Percentiles rank a stretch among this genome's conserved stretches.
Evolutionary conservation across 2,888 invertebrate species (phyloP).

Genomic region (Tricholauxania praeusta): DNA sequence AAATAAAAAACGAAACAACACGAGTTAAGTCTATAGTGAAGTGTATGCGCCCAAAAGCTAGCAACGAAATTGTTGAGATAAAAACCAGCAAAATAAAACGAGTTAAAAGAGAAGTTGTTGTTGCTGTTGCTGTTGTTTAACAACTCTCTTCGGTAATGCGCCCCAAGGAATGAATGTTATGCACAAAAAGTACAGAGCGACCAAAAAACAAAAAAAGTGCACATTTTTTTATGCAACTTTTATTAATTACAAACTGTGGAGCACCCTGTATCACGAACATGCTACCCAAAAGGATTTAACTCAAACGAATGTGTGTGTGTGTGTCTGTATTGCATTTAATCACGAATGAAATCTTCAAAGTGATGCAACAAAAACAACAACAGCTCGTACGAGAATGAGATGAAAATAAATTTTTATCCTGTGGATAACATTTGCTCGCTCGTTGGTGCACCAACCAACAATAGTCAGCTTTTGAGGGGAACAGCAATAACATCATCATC

Average conservation of each 20-base stretch:
- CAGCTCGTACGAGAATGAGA: not conserved
- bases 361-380: conserved; percentile 13
- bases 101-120: not conserved
- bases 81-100: not conserved
- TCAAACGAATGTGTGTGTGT: not conserved
- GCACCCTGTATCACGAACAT: conserved; percentile 9
- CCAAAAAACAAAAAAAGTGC: no score
- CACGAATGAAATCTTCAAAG: conserved; percentile 21
- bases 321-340: conserved; percentile 18
- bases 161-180: not conserved
- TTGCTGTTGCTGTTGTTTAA: not conserved
- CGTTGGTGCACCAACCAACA: not conserved
- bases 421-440: conserved; percentile 9
- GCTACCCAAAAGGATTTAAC: not conserved
- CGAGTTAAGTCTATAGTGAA: no score
- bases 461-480: no score
- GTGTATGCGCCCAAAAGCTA: no score
- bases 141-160: not conserved
- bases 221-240: not conserved
- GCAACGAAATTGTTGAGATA: no score
- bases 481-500: no score
- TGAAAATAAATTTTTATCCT: conserved; percentile 7
- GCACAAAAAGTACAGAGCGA: no score
- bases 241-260: conserved; percentile 22
- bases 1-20: no score